Percentiles rank a stretch among this genome's conserved stretches.
phyloP scores from a whole-genome alignment of 2,797 vertebrate species.

The Limnodromus scolopaceus region DNA sequence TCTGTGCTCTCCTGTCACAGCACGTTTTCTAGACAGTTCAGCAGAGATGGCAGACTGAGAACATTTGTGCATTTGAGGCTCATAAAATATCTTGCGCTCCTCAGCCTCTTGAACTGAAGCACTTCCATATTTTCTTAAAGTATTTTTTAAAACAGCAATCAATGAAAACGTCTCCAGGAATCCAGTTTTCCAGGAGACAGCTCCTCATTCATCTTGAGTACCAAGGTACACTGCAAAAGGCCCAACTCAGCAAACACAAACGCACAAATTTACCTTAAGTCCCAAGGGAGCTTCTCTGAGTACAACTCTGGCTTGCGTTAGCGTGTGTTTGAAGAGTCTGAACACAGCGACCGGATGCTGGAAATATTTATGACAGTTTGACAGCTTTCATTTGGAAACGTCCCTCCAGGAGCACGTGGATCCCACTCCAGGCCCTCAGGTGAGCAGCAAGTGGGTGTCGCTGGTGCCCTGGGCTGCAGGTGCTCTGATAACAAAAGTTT shows the following conservation, averaged over 20 bases:
- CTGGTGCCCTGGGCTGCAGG: neutral
- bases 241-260: neutral
- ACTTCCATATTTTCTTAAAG: neutral
- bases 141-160: neutral
- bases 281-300: neutral
- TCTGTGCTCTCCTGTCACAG: rapidly evolving
- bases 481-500: neutral
- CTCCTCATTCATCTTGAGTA: neutral
- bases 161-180: neutral
- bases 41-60: neutral
- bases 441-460: neutral
- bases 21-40: neutral
- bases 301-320: neutral
- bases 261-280: neutral
- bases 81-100: neutral
- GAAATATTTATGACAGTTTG: neutral
- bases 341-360: neutral
- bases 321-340: neutral
- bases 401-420: neutral
- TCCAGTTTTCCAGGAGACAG: neutral
- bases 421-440: neutral
- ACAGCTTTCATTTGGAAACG: neutral
- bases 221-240: neutral
- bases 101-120: conserved; percentile 8
- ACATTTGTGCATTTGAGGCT: neutral